phyloP scores from a whole-genome alignment of 2,797 vertebrate genomes.

The Rhinatrema bivittatum region DNA sequence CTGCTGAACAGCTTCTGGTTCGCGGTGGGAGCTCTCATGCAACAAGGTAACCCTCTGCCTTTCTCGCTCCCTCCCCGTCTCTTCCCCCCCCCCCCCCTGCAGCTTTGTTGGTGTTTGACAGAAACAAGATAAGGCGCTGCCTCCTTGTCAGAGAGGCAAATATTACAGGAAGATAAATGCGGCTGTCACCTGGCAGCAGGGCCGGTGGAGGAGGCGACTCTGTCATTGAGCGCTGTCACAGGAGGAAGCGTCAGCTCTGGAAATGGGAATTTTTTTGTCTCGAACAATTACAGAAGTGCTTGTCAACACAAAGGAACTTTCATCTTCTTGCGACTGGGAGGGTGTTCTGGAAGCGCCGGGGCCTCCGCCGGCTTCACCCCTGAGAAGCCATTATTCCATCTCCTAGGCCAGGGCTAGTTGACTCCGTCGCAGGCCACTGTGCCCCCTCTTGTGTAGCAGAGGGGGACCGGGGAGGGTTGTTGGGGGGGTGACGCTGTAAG shows the following conservation, averaged over 20 bases:
- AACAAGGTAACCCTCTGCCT: slow-evolving; percentile 65
- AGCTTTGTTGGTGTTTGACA: slow-evolving; percentile 1
- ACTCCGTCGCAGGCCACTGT: too few species aligned
- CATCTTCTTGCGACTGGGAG: background rate
- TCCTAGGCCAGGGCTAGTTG: too few species aligned
- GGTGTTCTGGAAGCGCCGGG: background rate
- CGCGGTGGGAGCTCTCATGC: slow-evolving; percentile 94
- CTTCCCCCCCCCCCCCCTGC: background rate
- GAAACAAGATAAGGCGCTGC: slow-evolving; percentile 20
- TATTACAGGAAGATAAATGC: slow-evolving; percentile 54
- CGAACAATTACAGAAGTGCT: slow-evolving; percentile 28
- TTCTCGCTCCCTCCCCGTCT: background rate
- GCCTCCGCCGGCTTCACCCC: accelerated
- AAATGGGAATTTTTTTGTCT: slow-evolving; percentile 45
- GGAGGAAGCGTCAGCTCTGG: slow-evolving; percentile 45
- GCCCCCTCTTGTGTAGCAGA: too few species aligned
- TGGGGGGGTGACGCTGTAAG: too few species aligned
- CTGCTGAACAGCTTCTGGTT: slow-evolving; percentile 98
- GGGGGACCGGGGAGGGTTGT: too few species aligned
- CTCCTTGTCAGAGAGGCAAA: slow-evolving; percentile 55
- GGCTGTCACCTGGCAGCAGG: slow-evolving; percentile 55
- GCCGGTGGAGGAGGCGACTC: slow-evolving; percentile 30
- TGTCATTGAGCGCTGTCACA: slow-evolving; percentile 60
- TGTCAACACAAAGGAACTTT: background rate
- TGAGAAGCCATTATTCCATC: background rate